Base-by-base conservation (phyloP, 2,888 invertebrate genomes). In the Cantharis rufa region DNA sequence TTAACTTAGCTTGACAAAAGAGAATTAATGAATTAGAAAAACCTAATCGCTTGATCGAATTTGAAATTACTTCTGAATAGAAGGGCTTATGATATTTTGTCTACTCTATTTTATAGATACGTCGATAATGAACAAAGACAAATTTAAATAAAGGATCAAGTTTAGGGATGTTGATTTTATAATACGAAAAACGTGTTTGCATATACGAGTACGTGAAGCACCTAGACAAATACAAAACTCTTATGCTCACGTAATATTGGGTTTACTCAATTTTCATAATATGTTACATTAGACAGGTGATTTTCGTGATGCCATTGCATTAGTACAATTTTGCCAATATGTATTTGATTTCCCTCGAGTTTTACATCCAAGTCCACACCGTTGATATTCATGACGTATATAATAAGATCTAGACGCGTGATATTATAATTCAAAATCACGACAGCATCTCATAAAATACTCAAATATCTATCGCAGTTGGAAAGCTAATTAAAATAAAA, bases 321-420 rank as follows among this genome's bases (percentile, higher is more conserved):
- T 82, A 83, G 82, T 82, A 82, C 81, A 81, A 80, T 80, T 79
- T 78, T 79, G 81, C 82, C 82, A 82, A 81, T 82, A 78, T 78
- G 78, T 78, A 82, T 83, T 81, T 83, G 82, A 83, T 83, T 83
- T 83, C 83, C 83, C 83, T 70, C 27, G 82, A 79, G 82, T 72
- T 70, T 63, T 64, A 71, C 72, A 74, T 70, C 76, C 73, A 74
- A 79, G 80, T 81, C 80, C 74, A 24, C 27, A 64, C 78, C 80
- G 82, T 82, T 83, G 81, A 82, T 82, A 83, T 82, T 81, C 82
- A 81, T 80, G 81, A 82, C 75, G 80, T 80, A 73, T 48, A 48
- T 78, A 72, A 64, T 80, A 73, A 75, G 64, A 63, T 74, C 32
- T 74, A 74, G 62, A 74, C 70, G 70, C 70, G 70, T 69, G 74